phyloP scores from a whole-genome alignment of 2,888 invertebrate genomes.

The Adela reaumurella region DNA sequence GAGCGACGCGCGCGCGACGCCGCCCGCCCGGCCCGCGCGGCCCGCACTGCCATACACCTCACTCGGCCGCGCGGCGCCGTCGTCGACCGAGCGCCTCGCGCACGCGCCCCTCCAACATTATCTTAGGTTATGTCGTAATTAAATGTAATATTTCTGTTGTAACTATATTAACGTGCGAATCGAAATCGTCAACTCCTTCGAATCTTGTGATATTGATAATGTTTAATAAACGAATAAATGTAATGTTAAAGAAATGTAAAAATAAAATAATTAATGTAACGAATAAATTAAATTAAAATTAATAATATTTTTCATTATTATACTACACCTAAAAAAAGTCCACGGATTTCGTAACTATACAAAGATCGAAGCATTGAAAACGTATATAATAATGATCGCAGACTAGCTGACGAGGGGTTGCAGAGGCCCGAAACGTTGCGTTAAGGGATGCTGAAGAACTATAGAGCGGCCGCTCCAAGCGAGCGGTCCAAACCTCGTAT shows the following conservation, averaged over 20 bases:
- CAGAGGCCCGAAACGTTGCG: no score
- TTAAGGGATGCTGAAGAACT: no score
- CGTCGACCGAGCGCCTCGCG: constrained; percentile 26
- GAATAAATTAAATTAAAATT: background rate
- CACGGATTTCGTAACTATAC: no score
- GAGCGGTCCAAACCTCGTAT: no score
- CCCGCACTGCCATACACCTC: constrained; percentile 5
- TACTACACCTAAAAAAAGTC: no score
- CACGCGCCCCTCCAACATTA: constrained; percentile 10
- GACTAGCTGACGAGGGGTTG: no score
- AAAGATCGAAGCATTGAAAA: no score
- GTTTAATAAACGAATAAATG: constrained; percentile 11
- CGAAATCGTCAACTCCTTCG: constrained; percentile 43
- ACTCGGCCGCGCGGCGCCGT: constrained; percentile 23
- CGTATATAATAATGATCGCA: no score
- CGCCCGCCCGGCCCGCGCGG: constrained; percentile 19
- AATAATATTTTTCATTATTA: background rate
- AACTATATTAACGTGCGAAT: constrained; percentile 32
- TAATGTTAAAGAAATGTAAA: background rate
- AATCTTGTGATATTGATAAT: constrained; percentile 52
- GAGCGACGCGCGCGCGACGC: constrained; percentile 39
- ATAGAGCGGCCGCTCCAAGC: no score
- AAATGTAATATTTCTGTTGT: constrained; percentile 11
- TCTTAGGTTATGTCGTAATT: constrained; percentile 24
- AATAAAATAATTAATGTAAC: constrained; percentile 1